A percentile compares a stretch with the other conserved stretches of the same genome.
phyloP scores from a whole-genome alignment of 2,113 vertebrate species.

The Perca flavescens region DNA sequence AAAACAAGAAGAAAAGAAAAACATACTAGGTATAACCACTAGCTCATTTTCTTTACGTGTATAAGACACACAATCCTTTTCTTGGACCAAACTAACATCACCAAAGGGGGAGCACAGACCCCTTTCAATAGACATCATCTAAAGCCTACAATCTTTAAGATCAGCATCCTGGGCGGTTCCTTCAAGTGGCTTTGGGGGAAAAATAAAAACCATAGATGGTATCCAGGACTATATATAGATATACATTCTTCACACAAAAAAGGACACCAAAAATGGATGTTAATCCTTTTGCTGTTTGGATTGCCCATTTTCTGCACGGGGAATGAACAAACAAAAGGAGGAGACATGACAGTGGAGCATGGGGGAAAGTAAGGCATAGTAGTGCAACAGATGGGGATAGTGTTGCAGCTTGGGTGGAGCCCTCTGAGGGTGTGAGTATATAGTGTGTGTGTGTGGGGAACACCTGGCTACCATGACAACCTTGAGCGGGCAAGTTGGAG shows the following conservation, averaged over 20 bases:
- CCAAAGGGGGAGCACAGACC: slow-evolving; percentile 51
- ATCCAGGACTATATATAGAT: slow-evolving; percentile 58
- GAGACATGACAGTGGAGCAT: slow-evolving; percentile 30
- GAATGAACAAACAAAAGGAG: slow-evolving; percentile 50
- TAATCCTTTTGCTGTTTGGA: slow-evolving; percentile 46
- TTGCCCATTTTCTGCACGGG: slow-evolving; percentile 57
- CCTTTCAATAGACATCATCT: slow-evolving; percentile 65
- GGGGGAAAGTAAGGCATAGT: slow-evolving; percentile 81
- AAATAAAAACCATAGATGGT: slow-evolving; percentile 59
- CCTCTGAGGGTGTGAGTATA: slow-evolving; percentile 65
- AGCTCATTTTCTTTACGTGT: slow-evolving; percentile 72
- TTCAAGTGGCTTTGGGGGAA: slow-evolving; percentile 60
- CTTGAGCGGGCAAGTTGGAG: slow-evolving; percentile 62
- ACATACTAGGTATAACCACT: slow-evolving; percentile 73
- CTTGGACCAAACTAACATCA: slow-evolving; percentile 74
- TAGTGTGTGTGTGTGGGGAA: slow-evolving; percentile 34
- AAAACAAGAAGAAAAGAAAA: slow-evolving; percentile 60
- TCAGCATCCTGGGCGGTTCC: slow-evolving; percentile 59
- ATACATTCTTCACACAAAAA: slow-evolving; percentile 80
- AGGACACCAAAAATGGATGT: slow-evolving; percentile 39
- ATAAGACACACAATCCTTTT: slow-evolving; percentile 75
- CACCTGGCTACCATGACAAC: slow-evolving; percentile 85
- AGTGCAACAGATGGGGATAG: slow-evolving; percentile 83
- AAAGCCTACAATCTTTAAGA: slow-evolving; percentile 74
- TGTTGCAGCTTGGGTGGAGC: slow-evolving; percentile 80